phyloP scores from a whole-genome alignment of 2,797 vertebrate genomes.

The Takifugu rubripes region DNA sequence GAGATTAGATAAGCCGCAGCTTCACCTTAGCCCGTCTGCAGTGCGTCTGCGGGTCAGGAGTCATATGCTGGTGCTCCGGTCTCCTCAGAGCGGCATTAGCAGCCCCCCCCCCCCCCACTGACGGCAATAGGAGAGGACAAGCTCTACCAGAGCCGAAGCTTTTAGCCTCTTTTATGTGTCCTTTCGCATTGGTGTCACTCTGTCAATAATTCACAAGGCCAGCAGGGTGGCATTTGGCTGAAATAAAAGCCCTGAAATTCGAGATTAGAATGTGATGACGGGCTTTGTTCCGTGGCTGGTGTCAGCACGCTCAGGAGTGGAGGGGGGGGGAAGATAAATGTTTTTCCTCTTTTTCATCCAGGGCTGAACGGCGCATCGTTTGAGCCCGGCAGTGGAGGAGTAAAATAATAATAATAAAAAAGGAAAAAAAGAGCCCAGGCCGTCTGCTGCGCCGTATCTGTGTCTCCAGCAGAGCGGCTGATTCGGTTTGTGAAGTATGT shows the following conservation, averaged over 20 bases:
- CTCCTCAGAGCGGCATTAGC: constrained; percentile 52
- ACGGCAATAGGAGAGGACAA: constrained; percentile 68
- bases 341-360: constrained; percentile 56
- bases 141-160: constrained; percentile 67
- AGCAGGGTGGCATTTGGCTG: constrained; percentile 73
- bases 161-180: constrained; percentile 77
- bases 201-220: constrained; percentile 80
- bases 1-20: constrained; percentile 47
- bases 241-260: constrained; percentile 76
- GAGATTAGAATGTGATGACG: constrained; percentile 74
- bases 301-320: constrained; percentile 63
- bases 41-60: constrained; percentile 49
- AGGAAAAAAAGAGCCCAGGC: constrained; percentile 40
- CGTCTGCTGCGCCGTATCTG: constrained; percentile 66
- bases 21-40: constrained; percentile 30
- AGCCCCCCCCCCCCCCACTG: constrained; percentile 49
- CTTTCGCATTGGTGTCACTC: constrained; percentile 75
- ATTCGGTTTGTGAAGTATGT: constrained; percentile 86
- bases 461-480: constrained; percentile 79
- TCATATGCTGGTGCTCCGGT: constrained; percentile 43
- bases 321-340: constrained; percentile 65
- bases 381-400: constrained; percentile 35
- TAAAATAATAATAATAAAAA: background rate
- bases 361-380: constrained; percentile 60
- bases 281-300: constrained; percentile 66